Conservation (phyloP, 2,797 vertebrate genomes). For the Aldrovandia affinis region DNA sequence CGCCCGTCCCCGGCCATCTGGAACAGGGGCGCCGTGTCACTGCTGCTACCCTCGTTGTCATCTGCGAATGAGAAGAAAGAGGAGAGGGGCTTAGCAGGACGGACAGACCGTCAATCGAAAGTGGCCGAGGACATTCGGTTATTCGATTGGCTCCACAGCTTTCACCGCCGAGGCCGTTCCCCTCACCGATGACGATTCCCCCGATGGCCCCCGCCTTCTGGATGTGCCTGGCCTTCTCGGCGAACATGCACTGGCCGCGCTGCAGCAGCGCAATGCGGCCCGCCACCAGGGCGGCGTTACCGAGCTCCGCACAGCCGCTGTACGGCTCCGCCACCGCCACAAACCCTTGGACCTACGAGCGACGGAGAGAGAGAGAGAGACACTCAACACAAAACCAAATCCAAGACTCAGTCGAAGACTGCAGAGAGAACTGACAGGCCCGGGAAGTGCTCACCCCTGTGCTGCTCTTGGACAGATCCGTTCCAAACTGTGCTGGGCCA, state of each 20-base stretch:
- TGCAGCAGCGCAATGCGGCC: constrained; percentile 94
- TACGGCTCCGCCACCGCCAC: constrained; percentile 92
- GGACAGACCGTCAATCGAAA: not conserved
- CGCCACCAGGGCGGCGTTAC: constrained; percentile 84
- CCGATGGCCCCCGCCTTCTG: constrained; percentile 95
- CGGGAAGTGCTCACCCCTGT: constrained; percentile 79
- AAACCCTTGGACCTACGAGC: constrained; percentile 87
- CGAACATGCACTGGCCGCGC: constrained; percentile 98
- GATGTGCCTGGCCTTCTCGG: constrained; percentile 94
- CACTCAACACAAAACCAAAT: not conserved
- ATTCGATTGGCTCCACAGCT: not conserved
- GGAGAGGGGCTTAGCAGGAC: not conserved
- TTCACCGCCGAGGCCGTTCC: not conserved
- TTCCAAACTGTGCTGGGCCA: constrained; percentile 95
- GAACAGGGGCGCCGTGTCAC: constrained; percentile 96
- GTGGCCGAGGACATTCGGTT: no score
- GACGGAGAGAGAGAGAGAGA: not conserved
- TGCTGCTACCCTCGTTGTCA: constrained; percentile 98
- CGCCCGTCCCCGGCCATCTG: constrained; percentile 98
- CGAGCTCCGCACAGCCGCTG: constrained; percentile 90
- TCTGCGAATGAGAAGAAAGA: constrained; percentile 70
- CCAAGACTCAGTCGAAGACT: not conserved
- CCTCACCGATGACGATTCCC: constrained; percentile 94
- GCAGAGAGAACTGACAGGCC: not conserved
- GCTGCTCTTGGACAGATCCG: constrained; percentile 90